Conservation (phyloP, 2,113 vertebrate genomes). For the Chiloscyllium plagiosum region DNA sequence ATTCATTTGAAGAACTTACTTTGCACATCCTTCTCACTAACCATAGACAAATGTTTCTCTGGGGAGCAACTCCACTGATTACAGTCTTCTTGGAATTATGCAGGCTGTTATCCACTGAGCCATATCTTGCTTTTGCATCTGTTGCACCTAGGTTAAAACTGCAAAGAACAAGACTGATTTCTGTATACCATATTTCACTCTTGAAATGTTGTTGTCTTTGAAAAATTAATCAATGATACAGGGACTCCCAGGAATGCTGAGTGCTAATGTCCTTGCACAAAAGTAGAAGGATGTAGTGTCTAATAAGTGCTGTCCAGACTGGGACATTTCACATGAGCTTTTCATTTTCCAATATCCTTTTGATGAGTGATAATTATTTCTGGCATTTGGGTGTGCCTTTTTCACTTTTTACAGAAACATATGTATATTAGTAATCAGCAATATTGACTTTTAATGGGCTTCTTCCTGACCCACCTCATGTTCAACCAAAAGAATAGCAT, state of each 20-base stretch:
- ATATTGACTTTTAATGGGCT: not conserved
- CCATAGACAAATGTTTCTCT: not conserved
- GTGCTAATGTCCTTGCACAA: not conserved
- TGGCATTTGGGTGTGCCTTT: not conserved
- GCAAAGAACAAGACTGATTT: not conserved
- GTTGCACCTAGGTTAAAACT: not conserved
- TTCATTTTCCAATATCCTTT: not conserved
- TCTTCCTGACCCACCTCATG: not conserved
- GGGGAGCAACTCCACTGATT: not conserved
- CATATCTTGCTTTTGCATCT: not conserved
- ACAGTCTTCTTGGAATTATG: not conserved
- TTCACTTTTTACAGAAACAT: not conserved
- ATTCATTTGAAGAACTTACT: not conserved
- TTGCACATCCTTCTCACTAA: not conserved
- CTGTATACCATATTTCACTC: not conserved
- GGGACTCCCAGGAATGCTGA: not conserved
- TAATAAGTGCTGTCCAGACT: not conserved
- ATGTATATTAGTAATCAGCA: not conserved
- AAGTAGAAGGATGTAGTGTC: not conserved
- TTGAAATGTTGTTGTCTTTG: not conserved
- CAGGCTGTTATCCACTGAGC: not conserved
- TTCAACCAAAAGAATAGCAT: not conserved
- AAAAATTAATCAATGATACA: not conserved
- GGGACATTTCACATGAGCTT: not conserved
- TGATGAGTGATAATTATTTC: not conserved